Evolutionary conservation across 2,113 vertebrate species (phyloP).

Genomic region (Scomber scombrus): DNA sequence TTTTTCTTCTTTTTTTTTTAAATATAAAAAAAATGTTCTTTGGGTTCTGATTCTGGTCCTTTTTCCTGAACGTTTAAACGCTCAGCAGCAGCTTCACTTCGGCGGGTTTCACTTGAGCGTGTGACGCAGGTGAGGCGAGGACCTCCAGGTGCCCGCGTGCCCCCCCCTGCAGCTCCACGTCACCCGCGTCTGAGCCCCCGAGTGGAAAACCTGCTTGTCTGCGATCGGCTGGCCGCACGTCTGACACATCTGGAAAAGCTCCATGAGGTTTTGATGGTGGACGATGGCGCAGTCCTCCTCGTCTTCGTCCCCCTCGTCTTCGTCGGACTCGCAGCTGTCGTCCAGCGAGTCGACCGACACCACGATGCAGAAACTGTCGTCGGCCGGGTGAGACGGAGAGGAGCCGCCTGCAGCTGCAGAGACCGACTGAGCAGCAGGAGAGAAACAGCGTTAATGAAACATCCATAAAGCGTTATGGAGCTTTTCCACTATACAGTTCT

Average conservation of each 20-base stretch:
- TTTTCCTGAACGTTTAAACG: too few species aligned
- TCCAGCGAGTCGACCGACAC: constrained; percentile 15
- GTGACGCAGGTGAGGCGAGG: too few species aligned
- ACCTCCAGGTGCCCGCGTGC: constrained; percentile 11
- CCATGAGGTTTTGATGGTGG: background rate
- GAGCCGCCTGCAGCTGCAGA: background rate
- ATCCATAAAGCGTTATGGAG: too few species aligned
- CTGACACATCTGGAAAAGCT: constrained; percentile 43
- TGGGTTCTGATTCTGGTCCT: too few species aligned
- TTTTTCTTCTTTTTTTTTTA: too few species aligned
- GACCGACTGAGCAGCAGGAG: background rate
- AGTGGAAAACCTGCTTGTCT: background rate
- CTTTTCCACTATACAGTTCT: too few species aligned
- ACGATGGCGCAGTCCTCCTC: background rate
- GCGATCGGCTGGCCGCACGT: background rate
- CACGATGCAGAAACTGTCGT: constrained; percentile 29
- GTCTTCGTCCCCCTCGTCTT: background rate
- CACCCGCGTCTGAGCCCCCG: background rate
- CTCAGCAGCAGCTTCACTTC: too few species aligned
- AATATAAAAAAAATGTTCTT: too few species aligned
- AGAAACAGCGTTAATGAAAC: too few species aligned
- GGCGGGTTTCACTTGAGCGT: too few species aligned
- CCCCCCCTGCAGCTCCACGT: constrained; percentile 28
- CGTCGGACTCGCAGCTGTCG: accelerated
- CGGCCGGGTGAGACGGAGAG: background rate